Evolutionary conservation across 2,113 vertebrate species (phyloP), one percentile per base, ranked within the genome.

Genomic region (Austrofundulus limnaeus): DNA sequence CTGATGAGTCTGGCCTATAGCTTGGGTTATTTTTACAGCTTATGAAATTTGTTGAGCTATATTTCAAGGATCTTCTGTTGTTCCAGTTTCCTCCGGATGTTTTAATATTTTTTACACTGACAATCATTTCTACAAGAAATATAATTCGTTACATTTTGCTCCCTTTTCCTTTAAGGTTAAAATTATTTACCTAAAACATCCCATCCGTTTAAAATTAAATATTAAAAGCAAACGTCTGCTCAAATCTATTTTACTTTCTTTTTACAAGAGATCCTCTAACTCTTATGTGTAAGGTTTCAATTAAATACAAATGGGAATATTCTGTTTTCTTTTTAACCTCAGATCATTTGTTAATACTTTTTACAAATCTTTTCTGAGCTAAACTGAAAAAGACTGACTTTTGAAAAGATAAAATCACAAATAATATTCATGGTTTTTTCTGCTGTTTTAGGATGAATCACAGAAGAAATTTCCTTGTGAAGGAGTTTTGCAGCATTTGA

Each of bases 1-100:
- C 63, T 77, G 74, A 83, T 86, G 84, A 86, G 81, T 86, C 79
- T 87, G 72, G 68, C 75, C 84, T 87, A 86, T 71, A 82, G 79
- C 82, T 58, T 39, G 23, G 72, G 61, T 68, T 78, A 77, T 70
- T 87, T 84, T 73, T 71, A 85, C 64, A 47, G 63, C 78, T 91
- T 90, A 91, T 90, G 88, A 91, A 90, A 91, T 89, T 83, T 88
- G 77, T 83, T 57, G 74, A 84, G 65, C 78, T 79, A 80, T 88
- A 81, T 81, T 90, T 91, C 87, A 90, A 75, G 70, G 66, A 70
- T 70, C 53, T 72, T 90, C 86, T 74, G 80, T 58, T 54, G 16
- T 69, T 57, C 66, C 59, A 9, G 2, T 62, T 68, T 47, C 73
- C 70, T 56, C 81, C 84, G 66, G 69, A 81, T 80, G 78, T 84